Percentiles rank a stretch among this genome's conserved stretches.
Evolutionary conservation across 2,113 vertebrate species (phyloP).

Genomic region (Agapornis roseicollis): DNA sequence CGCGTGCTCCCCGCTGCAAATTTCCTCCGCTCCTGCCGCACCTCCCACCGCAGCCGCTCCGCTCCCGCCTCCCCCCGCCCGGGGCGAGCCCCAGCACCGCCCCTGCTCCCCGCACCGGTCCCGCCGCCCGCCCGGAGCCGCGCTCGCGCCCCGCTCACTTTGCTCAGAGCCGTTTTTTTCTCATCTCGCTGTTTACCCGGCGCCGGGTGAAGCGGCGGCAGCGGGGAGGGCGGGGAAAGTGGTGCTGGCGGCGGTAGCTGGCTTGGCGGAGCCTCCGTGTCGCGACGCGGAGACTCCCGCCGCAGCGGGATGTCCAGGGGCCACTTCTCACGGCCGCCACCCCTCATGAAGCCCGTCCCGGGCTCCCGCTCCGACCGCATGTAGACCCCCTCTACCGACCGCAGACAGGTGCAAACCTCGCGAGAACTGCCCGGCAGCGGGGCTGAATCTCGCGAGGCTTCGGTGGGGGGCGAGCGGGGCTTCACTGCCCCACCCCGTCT

Average conservation of each 20-base stretch:
- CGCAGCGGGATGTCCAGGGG: neutral
- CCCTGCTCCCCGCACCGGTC: neutral
- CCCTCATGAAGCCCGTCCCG: neutral
- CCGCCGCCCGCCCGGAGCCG: neutral
- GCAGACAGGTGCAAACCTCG: neutral
- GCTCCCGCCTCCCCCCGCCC: neutral
- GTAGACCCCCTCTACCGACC: neutral
- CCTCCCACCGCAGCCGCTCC: neutral
- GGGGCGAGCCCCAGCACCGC: too few species aligned
- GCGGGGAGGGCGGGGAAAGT: neutral
- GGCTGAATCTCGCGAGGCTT: neutral
- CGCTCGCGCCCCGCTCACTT: slow-evolving; percentile 39
- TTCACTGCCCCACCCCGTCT: fast-evolving
- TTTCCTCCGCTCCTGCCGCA: neutral
- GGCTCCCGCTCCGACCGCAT: neutral
- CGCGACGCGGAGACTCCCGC: slow-evolving; percentile 6
- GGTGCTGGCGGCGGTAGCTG: neutral
- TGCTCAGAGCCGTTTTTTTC: slow-evolving; percentile 40
- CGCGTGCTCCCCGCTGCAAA: neutral
- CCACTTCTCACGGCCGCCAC: neutral
- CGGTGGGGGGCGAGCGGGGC: too few species aligned
- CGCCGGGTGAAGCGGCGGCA: neutral
- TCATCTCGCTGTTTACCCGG: slow-evolving; percentile 19
- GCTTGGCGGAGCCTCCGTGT: neutral
- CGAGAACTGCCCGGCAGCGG: neutral